Evolutionary conservation across 2,797 vertebrate species (phyloP).

Genomic region (Atherinosoma microstoma): DNA sequence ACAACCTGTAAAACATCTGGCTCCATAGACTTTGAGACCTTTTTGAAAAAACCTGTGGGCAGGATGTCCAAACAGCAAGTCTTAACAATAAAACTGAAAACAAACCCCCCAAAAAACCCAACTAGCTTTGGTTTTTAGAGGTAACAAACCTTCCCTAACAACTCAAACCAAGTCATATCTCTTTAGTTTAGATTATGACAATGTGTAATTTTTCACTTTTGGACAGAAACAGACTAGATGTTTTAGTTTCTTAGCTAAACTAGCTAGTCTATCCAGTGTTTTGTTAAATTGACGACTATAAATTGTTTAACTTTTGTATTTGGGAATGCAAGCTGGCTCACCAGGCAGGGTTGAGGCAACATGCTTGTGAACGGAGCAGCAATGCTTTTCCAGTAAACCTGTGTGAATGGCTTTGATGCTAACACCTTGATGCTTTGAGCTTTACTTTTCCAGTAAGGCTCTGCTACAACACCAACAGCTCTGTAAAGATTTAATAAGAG

Average conservation of each 20-base stretch:
- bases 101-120: neutral
- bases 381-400: constrained; percentile 64
- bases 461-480: constrained; percentile 50
- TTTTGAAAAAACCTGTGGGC: no score
- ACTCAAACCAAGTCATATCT: neutral
- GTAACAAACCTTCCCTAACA: neutral
- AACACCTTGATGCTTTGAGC: constrained; percentile 62
- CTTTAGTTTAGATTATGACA: neutral
- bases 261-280: no score
- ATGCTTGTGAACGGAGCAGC: constrained; percentile 45
- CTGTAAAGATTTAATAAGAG: constrained; percentile 59
- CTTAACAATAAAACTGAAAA: neutral
- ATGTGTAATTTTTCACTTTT: neutral
- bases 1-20: no score
- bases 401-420: constrained; percentile 60
- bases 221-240: neutral
- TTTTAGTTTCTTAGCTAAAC: neutral
- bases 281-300: constrained; percentile 31
- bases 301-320: constrained; percentile 34
- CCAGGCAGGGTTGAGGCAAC: constrained; percentile 45
- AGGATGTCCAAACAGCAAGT: no score
- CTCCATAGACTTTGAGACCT: no score
- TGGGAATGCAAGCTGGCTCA: constrained; percentile 13
- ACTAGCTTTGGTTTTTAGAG: neutral
- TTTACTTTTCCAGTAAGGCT: constrained; percentile 44